A percentile compares a stretch with the other conserved stretches of the same genome.
These are phyloP conservation scores for Pangasianodon gigas DNA, from an alignment of 2,113 vertebrate species.

Conservation along the genomic window DNA sequence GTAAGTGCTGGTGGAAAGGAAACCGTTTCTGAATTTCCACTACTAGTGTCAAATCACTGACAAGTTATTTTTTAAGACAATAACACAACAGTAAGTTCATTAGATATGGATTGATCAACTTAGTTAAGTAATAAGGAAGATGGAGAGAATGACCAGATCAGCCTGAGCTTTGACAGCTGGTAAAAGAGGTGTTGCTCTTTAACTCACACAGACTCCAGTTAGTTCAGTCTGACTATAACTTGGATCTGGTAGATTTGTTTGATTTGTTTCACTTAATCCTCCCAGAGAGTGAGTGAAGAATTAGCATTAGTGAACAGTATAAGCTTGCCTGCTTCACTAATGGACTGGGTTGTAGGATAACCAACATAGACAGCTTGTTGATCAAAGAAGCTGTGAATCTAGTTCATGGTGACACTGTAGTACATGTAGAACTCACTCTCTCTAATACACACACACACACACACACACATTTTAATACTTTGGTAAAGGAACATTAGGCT, in stretches of 20 bases:
- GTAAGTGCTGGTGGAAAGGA: background rate
- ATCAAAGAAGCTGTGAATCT: background rate
- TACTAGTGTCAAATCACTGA: background rate
- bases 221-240: background rate
- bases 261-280: background rate
- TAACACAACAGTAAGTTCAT: background rate
- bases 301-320: background rate
- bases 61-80: background rate
- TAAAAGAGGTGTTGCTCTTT: background rate
- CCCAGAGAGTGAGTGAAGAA: background rate
- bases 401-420: background rate
- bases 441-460: too few species aligned
- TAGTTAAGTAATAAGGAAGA: background rate
- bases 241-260: too few species aligned
- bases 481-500: background rate
- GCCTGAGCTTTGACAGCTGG: background rate
- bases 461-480: background rate
- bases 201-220: background rate
- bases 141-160: background rate
- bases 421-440: background rate
- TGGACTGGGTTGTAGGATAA: background rate
- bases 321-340: background rate
- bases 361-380: background rate
- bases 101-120: background rate
- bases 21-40: background rate